Evolutionary conservation across 2,113 vertebrate genomes (phyloP).

Genomic region (Nanger granti): DNA sequence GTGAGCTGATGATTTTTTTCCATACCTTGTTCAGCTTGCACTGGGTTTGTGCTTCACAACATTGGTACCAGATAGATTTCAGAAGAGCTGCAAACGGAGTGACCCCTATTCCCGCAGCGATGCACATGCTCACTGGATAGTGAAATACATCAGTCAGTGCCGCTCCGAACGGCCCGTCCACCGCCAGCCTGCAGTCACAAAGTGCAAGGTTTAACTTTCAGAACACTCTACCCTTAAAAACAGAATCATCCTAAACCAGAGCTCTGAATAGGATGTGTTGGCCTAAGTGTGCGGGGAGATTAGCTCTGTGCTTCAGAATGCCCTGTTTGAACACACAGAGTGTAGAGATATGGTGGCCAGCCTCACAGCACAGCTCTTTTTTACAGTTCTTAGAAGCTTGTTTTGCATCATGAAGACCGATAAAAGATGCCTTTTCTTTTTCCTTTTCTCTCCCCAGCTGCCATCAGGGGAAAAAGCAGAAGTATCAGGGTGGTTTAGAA

Average conservation of each 20-base stretch:
- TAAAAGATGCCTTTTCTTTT: neutral
- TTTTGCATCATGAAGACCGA: neutral
- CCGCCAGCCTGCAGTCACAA: constrained; percentile 75
- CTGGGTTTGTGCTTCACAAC: constrained; percentile 54
- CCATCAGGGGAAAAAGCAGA: neutral
- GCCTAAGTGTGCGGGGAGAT: neutral
- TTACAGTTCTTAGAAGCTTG: neutral
- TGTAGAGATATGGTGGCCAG: neutral
- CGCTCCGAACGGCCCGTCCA: constrained; percentile 83
- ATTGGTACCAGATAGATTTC: constrained; percentile 82
- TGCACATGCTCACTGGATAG: constrained; percentile 80
- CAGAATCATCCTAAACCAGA: no score
- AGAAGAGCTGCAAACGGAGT: constrained; percentile 83
- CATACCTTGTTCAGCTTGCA: constrained; percentile 80
- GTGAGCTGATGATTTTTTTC: constrained; percentile 15
- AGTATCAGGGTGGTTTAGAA: neutral
- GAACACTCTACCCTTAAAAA: neutral
- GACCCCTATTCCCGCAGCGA: constrained; percentile 84
- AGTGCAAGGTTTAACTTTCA: neutral
- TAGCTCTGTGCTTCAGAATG: neutral
- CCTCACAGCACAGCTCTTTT: neutral
- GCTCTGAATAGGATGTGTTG: neutral
- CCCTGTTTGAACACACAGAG: neutral
- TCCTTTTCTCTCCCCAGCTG: neutral
- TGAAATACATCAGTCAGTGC: constrained; percentile 77